Percentiles rank a stretch among this genome's conserved stretches.
Conservation (phyloP, 1,140 invertebrate species). For the Drosophila repleta region DNA sequence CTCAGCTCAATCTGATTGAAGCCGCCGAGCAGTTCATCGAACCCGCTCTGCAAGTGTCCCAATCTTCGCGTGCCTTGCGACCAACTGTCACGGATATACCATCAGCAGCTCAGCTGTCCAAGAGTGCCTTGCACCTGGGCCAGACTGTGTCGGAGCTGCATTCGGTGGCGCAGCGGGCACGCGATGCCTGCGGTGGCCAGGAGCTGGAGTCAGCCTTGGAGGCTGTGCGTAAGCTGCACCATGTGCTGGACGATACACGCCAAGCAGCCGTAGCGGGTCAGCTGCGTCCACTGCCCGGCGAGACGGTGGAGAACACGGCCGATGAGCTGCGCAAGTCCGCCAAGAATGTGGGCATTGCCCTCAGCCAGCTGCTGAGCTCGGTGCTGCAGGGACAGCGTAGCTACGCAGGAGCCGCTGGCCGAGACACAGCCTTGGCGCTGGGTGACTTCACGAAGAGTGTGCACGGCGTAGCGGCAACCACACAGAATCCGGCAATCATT, state of each 20-base stretch:
- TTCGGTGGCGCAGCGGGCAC: slow-evolving; percentile 91
- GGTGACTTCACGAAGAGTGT: slow-evolving; percentile 89
- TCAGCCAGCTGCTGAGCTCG: slow-evolving; percentile 94
- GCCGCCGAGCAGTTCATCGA: slow-evolving; percentile 93
- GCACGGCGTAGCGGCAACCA: slow-evolving; percentile 89
- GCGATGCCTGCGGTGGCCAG: slow-evolving; percentile 94
- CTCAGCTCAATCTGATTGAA: slow-evolving; percentile 93
- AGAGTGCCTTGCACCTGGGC: slow-evolving; percentile 75
- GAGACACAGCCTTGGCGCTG: slow-evolving; percentile 91
- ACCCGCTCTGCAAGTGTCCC: slow-evolving; percentile 89
- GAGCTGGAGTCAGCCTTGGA: slow-evolving; percentile 94
- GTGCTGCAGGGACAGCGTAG: slow-evolving; percentile 93
- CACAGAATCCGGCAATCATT: slow-evolving; percentile 84
- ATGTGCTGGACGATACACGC: slow-evolving; percentile 92
- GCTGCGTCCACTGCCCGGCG: slow-evolving; percentile 93
- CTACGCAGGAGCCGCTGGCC: slow-evolving; percentile 92
- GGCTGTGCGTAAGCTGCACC: slow-evolving; percentile 91
- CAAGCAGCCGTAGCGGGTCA: slow-evolving; percentile 88
- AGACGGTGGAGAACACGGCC: slow-evolving; percentile 91
- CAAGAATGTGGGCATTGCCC: slow-evolving; percentile 87
- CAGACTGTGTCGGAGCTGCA: slow-evolving; percentile 85
- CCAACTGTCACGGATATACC: slow-evolving; percentile 94
- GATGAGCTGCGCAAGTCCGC: slow-evolving; percentile 88
- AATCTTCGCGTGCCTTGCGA: slow-evolving; percentile 91
- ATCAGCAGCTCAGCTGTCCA: slow-evolving; percentile 87